Base-by-base conservation (phyloP, 37 sponge, comb jelly and placozoan species). In the Crambe crambe region DNA sequence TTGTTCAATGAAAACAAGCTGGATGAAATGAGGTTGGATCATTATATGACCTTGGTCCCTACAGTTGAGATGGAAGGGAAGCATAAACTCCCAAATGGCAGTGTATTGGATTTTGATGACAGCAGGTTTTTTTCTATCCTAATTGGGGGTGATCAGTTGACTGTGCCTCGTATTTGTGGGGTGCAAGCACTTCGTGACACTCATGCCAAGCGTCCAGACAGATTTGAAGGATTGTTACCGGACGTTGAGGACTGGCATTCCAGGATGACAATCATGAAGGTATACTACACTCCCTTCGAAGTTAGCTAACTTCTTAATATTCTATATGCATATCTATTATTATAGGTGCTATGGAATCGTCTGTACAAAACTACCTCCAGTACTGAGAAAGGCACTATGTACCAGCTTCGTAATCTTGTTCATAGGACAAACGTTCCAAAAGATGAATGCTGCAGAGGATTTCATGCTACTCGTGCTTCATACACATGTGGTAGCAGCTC, bases 381-480 rank as follows among this genome's bases (percentile, higher is more conserved):
- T 22, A 62, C 1, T 27, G 83, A 83, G 31, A 67, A 37, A 30
- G 83, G 75, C 15, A 83, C 83, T 26, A 65, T 83, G 74, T 83
- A 63, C 56, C 66, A 83, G 68, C 57, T 83, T 10, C 21, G 75
- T 6, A 83, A 83, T 27, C 56, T 73, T 10, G 27, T 83, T 20
- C 27, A 74, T 30, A 31, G 83, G 17, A 74, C 35, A 0, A 2
- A 31, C 41, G 83, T 83, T 25, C 56, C 68, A 61, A 0, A 74
- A 83, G 37, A 57, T 83, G 66, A 83, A 83, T n/a, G 66, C 83
- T 27, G 67, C 83, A 21, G 75, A 83, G 25, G 83, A 74, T 34
- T 83, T 83, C 57, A 4, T 83, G 56, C 38, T 70, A 30, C 43
- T 81, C 9, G 20, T 83, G 2, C 4, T 81, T 1, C 83, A 81